These are phyloP conservation scores for Mirounga angustirostris DNA, from an alignment of 2,113 vertebrate genomes.

Conservation along the genomic window DNA sequence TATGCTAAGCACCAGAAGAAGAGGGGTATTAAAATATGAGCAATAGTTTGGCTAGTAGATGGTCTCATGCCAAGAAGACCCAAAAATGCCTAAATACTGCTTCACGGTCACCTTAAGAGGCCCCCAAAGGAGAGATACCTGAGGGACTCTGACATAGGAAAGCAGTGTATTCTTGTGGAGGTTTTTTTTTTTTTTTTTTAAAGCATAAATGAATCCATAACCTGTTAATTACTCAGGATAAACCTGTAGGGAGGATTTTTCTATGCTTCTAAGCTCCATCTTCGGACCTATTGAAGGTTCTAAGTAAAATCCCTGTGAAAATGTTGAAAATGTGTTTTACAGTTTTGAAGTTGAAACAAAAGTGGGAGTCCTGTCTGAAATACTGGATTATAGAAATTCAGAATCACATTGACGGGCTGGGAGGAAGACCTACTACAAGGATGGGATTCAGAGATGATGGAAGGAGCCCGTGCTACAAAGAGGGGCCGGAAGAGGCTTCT, in stretches of 20 bases:
- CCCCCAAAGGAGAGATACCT: not conserved
- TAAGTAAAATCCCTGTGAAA: conserved; percentile 24
- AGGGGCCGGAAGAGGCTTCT: not conserved
- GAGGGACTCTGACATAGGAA: not conserved
- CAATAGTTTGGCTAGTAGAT: not conserved
- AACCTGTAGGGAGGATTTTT: not conserved
- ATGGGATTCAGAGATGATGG: not conserved
- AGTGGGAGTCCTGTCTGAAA: not conserved
- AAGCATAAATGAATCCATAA: not conserved
- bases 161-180: not conserved
- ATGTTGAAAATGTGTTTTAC: not conserved
- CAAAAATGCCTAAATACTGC: not conserved
- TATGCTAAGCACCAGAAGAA: not conserved
- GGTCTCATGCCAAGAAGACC: not conserved
- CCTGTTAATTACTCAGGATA: not conserved
- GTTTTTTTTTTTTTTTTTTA: not conserved
- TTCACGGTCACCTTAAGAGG: not conserved
- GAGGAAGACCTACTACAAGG: not conserved
- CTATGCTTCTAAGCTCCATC: not conserved
- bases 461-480: not conserved
- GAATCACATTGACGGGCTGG: not conserved
- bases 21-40: not conserved
- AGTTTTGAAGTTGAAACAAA: conserved; percentile 16
- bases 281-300: not conserved
- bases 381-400: not conserved